Evolutionary conservation across 2,888 invertebrate genomes (phyloP), one percentile per base, ranked within the genome.

Genomic region (Belgica antarctica): DNA sequence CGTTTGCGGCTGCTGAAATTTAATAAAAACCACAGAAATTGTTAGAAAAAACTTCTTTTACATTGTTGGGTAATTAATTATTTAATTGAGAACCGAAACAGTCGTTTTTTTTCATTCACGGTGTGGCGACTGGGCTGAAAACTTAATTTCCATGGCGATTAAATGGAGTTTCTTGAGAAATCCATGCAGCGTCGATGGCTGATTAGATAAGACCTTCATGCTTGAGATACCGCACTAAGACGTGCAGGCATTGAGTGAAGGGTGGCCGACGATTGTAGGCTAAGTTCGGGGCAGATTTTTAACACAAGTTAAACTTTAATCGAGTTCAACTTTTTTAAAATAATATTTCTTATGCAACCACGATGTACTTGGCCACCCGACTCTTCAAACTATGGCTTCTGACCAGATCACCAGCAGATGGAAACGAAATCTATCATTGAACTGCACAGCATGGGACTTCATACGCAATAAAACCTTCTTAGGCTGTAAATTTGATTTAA

Each of bases 121-220:
- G 52, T 52, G 52, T 22, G 52, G 65, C 65, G 65, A 52, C 52
- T 47, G 65, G 31, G 68, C 57, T 68, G 68, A 68, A 68, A 52
- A 68, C 68, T 68, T 57, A 66, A 68, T 68, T 68, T 68, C 68
- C 52, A 68, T 68, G 68, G 68, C 52, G 66, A 66, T 46, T 66
- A 25, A 66, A 57, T 4, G 24, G 27, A 5, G 2, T 59, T 10
- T 25, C 22, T 52, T 24, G 59, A 27, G 27, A 25, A 59, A 59
- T 59, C 59, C 10, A 19, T 27, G 27, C 27, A 15, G 62, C 25
- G 68, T 28, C 34, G 68, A 68, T 68, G 68, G 68, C 68, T 68
- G 68, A 68, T 68, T 68, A 68, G 68, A 68, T 68, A 68, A 66
- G 65, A 66, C 65, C 65, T 66, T 66, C 65, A 47, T 28, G 65